Conservation (phyloP, 2,797 vertebrate genomes). For the Sphenopsis melanotis region DNA sequence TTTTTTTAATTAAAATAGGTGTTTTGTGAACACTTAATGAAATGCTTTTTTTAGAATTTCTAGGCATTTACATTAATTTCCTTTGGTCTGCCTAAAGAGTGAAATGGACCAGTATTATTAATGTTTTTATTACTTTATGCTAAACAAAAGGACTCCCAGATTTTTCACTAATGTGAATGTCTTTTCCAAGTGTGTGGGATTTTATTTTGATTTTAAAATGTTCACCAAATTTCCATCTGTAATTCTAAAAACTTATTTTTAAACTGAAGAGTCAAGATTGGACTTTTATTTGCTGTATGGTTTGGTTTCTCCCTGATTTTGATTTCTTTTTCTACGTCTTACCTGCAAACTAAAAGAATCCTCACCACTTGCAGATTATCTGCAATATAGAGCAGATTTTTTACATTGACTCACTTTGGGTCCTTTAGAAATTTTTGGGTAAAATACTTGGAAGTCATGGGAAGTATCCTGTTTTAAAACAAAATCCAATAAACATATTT, state of each 20-base stretch:
- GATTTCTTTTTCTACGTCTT: neutral
- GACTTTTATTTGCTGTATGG: accelerated
- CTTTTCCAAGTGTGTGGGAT: neutral
- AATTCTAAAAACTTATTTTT: neutral
- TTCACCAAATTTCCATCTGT: neutral
- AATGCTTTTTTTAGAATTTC: neutral
- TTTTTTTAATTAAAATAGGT: neutral
- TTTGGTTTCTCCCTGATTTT: neutral
- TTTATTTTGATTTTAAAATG: neutral
- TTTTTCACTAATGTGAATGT: neutral
- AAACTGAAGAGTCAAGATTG: neutral
- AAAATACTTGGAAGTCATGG: neutral
- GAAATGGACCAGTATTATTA: neutral
- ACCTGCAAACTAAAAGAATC: neutral
- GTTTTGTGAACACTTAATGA: neutral
- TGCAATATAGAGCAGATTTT: neutral
- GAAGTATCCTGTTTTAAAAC: neutral
- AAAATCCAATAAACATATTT: neutral
- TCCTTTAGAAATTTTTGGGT: neutral
- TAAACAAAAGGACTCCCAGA: neutral
- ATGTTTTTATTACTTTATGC: neutral
- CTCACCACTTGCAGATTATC: neutral
- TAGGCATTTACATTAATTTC: neutral
- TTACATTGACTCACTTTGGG: neutral
- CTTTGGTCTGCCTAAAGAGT: neutral